Base-by-base conservation (phyloP, 2,797 vertebrate species). In the Buceros bicornis region DNA sequence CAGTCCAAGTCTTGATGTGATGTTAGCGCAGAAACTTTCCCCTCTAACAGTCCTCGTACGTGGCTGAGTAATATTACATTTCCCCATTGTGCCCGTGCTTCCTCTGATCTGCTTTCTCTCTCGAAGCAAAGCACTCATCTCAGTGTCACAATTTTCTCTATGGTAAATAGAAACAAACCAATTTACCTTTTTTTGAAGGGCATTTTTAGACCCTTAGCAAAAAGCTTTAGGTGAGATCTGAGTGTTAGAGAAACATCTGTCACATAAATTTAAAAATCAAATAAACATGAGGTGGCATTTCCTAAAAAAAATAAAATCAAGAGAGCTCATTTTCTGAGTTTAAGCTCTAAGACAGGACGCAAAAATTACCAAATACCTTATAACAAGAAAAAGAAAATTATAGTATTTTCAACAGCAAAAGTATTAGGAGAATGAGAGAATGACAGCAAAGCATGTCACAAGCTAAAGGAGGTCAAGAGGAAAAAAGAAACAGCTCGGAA, bases 401-500 rank as follows among this genome's bases (percentile, higher is more conserved):
- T 13, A 50, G 58, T 43, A 13, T 47, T 92, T 93, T 83, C 37
- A 58, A 57, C 4, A 57, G 26, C 6, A 6, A 82, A 88, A 94
- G 73, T 66, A 91, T 62, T 53, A 81, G 57, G 37, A 87, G 71
- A 89, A 84, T 53, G 42, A 78, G 16, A 74, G 45, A 76, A 95
- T 73, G 42, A 89, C 14, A 89, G 90, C 64, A 89, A 40, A 89
- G 66, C 48, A 91, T 31, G 19, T 62, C 86, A 93, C 33, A 77
- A 83, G 54, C 56, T 87, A 67, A 90, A 90, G 26, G 33, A 85
- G 82, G 80, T 74, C 82, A 93, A 76, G 47, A 74, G 25, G 28
- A 83, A 53, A 93, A 91, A 95, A 89, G 53, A 85, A 91, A 74
- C 40, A 91, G 53, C 40, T 66, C 33, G 61, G 31, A 65, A 77